Base-by-base conservation (phyloP, 2,797 vertebrate species). In the Platyrinchus mystaceus region DNA sequence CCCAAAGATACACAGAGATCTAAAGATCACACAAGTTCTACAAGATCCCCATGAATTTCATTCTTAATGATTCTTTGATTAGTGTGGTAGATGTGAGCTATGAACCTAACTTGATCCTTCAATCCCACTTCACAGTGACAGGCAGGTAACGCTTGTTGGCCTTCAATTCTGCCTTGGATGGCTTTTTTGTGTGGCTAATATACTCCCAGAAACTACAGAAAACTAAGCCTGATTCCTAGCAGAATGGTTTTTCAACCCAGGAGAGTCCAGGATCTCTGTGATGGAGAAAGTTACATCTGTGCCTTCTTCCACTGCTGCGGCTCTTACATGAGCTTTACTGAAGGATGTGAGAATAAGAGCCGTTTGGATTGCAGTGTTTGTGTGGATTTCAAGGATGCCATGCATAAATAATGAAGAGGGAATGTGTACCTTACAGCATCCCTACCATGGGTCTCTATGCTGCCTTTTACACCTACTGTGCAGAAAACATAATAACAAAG, bases 301-400 rank as follows among this genome's bases (percentile, higher is more conserved):
- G 2, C 3, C n/a, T 46, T 87, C 28, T 41, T 68, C 21, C 32
- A 6, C 24, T 37, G 6, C 39, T 73, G 22, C 44, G 37, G 3
- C 7, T 46, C 0, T 0, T 41, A 30, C 3, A 4, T 20, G 41
- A 20, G 3, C 28, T 90, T 50, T 66, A 34, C 10, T 23, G 22
- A 23, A 58, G 22, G 24, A 41, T 3, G 6, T 8, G 9, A 67
- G 34, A 63, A 37, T 2, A 52, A 18, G 26, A 70, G 5, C 4
- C 30, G 3, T 30, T 37, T 37, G 49, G 36, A 49, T 59, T 85
- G 23, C 34, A 34, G 34, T 6, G 1, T 37, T 70, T 58, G 7
- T 9, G 12, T 7, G 15, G 24, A 69, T 86, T 86, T 71, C 53
- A 62, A 52, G 43, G 16, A 39, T 79, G 20, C 14, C 4, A 22